A percentile compares a stretch with the other conserved stretches of the same genome.
Conservation (phyloP, 2,113 vertebrate genomes). For the Rhinoderma darwinii region DNA sequence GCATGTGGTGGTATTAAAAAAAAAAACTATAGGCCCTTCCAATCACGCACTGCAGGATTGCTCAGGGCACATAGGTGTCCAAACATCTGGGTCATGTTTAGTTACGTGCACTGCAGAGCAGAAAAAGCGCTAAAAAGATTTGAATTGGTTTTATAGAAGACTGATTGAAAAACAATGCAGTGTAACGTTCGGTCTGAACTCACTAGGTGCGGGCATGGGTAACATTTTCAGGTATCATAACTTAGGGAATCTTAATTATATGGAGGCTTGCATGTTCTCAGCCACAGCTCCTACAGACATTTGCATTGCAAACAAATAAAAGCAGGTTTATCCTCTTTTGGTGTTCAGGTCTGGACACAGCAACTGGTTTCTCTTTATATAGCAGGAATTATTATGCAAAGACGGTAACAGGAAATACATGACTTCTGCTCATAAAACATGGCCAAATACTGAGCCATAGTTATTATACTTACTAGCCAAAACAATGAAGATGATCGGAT, state of each 20-base stretch:
- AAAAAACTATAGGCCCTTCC: too few species aligned
- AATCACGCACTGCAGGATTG: too few species aligned
- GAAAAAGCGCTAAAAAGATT: too few species aligned
- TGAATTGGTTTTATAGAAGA: too few species aligned
- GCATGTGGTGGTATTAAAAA: too few species aligned
- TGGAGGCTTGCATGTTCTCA: neutral
- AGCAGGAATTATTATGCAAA: neutral
- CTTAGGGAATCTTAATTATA: neutral
- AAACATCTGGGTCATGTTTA: too few species aligned
- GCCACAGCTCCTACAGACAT: neutral
- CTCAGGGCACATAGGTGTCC: too few species aligned
- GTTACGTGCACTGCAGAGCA: too few species aligned
- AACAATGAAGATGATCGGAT: neutral
- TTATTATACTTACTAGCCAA: neutral
- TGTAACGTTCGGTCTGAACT: too few species aligned
- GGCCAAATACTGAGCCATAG: slow-evolving; percentile 7
- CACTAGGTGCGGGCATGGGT: neutral
- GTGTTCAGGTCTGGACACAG: too few species aligned
- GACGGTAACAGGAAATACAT: neutral
- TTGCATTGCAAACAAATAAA: slow-evolving; percentile 43
- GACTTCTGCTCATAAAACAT: neutral
- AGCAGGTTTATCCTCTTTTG: neutral
- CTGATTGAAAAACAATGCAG: too few species aligned
- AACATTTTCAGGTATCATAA: neutral
- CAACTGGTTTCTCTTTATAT: neutral